Base-by-base conservation (phyloP, 2,113 vertebrate species). In the Brachyhypopomus occidentalis region DNA sequence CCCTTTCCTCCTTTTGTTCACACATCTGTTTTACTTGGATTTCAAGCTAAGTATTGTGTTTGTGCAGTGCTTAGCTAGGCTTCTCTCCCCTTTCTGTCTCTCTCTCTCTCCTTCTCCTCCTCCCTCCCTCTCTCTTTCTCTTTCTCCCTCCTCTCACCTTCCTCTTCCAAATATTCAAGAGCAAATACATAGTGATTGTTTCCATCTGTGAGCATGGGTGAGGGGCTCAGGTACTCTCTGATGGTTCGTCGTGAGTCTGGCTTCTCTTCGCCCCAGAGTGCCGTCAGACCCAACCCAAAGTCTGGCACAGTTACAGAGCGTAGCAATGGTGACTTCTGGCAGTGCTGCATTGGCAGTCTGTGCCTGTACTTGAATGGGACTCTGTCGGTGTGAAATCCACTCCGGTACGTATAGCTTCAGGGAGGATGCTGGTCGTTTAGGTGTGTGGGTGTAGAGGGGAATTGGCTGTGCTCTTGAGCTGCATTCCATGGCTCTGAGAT, bases 1-100 rank as follows among this genome's bases (percentile, higher is more conserved):
- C 84, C 85, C 48, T 71, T 74, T 83, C 86, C 88, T 77, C 77
- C 77, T 84, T 83, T 72, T n/a, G 89, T 87, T 88, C 74, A 85
- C 89, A 82, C 76, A 89, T 88, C 89, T 92, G 87, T 93, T 92
- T 87, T 82, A 89, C 89, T 90, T 90, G 84, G 87, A 90, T 72
- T 58, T 78, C 55, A 73, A 38, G 0, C 64, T 75, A 36, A n/a
- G 73, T 22, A 25, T 73, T 76, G 19, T 83, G 7, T 80, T 83
- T 72, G 72, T 78, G 27, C 60, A 74, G 38, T 66, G 63, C 59
- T 85, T 38, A 52, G 78, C 52, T 69, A 60, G 70, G 75, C 75
- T 27, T 27, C 38, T 17, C 23, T 38, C 74, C 38, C 63, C 72
- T 73, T 34, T 69, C 77, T 66, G 66, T 84, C 72, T 55, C 60